Evolutionary conservation across 2,113 vertebrate genomes (phyloP), one percentile per base, ranked within the genome.

Genomic region (Sphaerodactylus townsendi): DNA sequence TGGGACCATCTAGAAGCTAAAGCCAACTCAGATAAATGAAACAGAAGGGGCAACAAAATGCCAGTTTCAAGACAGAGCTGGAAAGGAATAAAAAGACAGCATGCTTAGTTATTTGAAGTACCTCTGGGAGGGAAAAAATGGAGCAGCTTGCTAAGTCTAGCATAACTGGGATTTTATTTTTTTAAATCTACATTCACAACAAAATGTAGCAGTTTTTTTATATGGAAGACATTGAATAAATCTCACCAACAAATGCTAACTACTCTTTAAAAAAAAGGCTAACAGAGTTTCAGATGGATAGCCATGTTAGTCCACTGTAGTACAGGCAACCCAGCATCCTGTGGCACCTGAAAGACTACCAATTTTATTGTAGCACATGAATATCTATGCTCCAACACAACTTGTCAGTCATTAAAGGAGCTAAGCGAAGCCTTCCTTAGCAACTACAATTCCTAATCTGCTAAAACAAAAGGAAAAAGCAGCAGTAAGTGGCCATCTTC

Each of bases 91-190:
- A 86, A 93, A 93, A 93, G 88, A 93, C 3, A 69, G 95, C 97
- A 97, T 97, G 97, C 97, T 91, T 91, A 91, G 93, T 96, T 95
- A 92, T 95, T 94, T 93, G 83, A 93, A 92, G 93, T 94, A 94
- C 92, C 90, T 95, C 85, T 94, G 17, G 70, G 33, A 19, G 75
- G 10, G 92, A 95, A 93, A 95, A 93, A 94, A 96, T 96, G 96
- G 96, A 96, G 92, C 83, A 93, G 95, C 94, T 96, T 96, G 95
- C 94, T 94, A 93, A 62, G 96, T 97, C 96, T 95, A 96, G 96
- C 95, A 95, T 93, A 94, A 89, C 88, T 90, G 91, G 41, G 85
- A 90, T 87, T 80, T 81, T 94, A n/a, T 91, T 46, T 73, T 86
- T 83, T 39, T 86, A 46, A 82, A 66, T 37, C 83, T 77, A 39